Base-by-base conservation (phyloP, 1,140 invertebrate genomes). In the Dendrolimus punctatus region DNA sequence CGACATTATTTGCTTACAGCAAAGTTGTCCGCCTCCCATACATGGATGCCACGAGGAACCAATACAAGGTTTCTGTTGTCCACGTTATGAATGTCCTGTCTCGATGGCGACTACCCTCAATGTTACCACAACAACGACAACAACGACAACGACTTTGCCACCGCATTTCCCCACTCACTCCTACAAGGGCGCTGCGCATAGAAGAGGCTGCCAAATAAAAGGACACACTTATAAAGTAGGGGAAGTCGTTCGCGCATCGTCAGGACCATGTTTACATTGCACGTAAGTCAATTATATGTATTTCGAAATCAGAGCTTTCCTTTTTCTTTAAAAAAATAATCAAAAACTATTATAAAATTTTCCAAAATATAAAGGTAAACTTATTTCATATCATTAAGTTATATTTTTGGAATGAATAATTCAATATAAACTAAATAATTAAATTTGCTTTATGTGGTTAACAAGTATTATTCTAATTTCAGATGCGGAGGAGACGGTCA, bases 1-100 rank as follows among this genome's bases (percentile, higher is more conserved):
- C 75, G 96, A 98, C 73, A 97, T 98, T 61, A 98, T 98, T 63
- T 98, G 96, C 69, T 87, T 98, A 44, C 96, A 98, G 85, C 96
- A 98, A 79, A 96, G 95, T 70, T 98, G 96, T 87, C 96, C 96
- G 49, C 96, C 96, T 39, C 96, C 96, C 46, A 96, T 97, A 63
- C 91, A 93, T 43, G 93, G 93, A 39, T 98, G 96, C 72, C 93
- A 94, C 73, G 94, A 97, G 80, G 96, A 97, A 86, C 92, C 94
- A 5, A 98, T 98, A 65, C 90, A 91, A 74, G 96, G 96, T 48
- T 98, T 97, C 90, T 98, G 96, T 80, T 98, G 96, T 88, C 96
- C 96, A 44, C 89, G 96, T 71, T 98, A 97, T 73, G 95, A 97
- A 79, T 98, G 96, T 83, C 96, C 93, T 7, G 95, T 97, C 6